phyloP scores from a whole-genome alignment of 2,113 vertebrate species.

The Gallinago paraguaiae region DNA sequence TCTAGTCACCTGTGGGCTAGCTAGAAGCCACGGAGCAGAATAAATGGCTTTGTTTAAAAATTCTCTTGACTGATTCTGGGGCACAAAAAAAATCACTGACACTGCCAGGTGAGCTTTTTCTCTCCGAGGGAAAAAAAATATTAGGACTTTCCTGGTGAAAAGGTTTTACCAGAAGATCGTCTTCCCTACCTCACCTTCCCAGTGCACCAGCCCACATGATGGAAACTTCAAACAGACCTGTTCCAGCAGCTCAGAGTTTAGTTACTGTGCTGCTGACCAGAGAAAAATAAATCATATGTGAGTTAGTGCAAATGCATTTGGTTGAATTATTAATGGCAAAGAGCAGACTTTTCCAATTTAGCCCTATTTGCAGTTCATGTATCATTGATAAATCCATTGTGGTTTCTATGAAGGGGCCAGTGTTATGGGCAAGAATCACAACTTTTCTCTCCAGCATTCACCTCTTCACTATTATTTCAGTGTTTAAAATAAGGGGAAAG shows the following conservation, averaged over 20 bases:
- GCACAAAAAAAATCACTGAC: neutral
- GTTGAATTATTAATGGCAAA: conserved; percentile 46
- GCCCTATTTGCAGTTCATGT: neutral
- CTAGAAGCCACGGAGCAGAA: neutral
- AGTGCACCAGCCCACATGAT: neutral
- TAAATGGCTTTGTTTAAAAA: neutral
- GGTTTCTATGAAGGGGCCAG: neutral
- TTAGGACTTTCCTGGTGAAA: neutral
- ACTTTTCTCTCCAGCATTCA: neutral
- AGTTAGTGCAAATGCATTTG: neutral
- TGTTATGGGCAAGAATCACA: neutral
- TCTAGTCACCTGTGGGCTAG: neutral
- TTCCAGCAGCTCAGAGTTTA: neutral
- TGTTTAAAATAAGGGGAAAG: neutral
- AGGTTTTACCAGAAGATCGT: neutral
- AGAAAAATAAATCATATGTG: neutral
- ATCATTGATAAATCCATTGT: neutral
- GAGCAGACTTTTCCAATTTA: neutral
- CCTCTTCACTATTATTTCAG: neutral
- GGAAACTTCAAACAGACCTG: neutral
- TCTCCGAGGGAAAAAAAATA: neutral
- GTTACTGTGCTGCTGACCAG: neutral
- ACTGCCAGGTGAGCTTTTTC: neutral
- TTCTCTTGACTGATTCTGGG: neutral
- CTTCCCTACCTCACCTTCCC: neutral